Conservation (phyloP, 2,797 vertebrate species). For the Fringilla coelebs region DNA sequence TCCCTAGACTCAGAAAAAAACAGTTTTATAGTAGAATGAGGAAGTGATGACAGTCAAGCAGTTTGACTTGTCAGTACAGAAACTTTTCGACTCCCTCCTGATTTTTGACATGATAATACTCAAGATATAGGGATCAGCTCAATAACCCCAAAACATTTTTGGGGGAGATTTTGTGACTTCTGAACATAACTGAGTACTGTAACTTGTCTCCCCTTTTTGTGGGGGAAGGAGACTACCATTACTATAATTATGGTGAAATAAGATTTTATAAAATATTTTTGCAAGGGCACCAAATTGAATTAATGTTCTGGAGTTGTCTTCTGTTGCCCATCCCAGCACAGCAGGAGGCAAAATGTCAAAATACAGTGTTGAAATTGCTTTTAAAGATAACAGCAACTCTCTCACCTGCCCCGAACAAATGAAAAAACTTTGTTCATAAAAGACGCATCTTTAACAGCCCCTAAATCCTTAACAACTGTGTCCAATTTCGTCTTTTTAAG, state of each 20-base stretch:
- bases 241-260: background rate
- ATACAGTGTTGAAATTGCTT: background rate
- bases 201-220: background rate
- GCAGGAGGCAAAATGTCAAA: background rate
- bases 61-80: background rate
- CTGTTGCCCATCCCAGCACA: background rate
- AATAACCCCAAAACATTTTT: background rate
- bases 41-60: background rate
- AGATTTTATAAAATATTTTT: background rate
- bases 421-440: background rate
- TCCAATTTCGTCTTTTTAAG: background rate
- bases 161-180: background rate
- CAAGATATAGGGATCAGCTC: background rate
- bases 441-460: background rate
- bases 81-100: background rate
- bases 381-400: background rate
- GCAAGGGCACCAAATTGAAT: background rate
- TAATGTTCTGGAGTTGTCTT: background rate
- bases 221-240: background rate
- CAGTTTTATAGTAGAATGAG: background rate
- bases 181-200: background rate
- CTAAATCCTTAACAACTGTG: background rate
- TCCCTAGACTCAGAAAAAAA: background rate
- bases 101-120: background rate
- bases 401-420: background rate